phyloP scores from a whole-genome alignment of 2,888 invertebrate genomes.

The Plebejus melissa region DNA sequence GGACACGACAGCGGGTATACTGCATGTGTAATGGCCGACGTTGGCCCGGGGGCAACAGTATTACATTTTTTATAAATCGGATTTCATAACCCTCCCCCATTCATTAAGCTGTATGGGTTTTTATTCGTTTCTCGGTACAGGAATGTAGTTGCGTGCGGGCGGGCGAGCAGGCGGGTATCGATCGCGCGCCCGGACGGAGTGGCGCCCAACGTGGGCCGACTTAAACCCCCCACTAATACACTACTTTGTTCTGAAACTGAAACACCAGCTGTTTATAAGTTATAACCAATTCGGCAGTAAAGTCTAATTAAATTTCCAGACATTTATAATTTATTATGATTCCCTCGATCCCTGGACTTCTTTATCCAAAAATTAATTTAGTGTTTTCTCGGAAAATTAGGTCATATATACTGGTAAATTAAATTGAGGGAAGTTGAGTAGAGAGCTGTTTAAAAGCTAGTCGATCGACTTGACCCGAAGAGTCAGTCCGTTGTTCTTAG shows the following conservation, averaged over 20 bases:
- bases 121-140: conserved; percentile 28
- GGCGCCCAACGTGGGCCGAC: conserved; percentile 34
- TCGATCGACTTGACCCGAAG: conserved; percentile 2
- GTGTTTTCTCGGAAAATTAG: neutral
- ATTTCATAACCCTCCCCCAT: neutral
- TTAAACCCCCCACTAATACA: conserved; percentile 6
- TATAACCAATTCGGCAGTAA: neutral
- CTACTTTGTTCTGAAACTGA: conserved; percentile 1
- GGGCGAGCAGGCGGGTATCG: conserved; percentile 15
- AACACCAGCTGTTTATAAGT: conserved; percentile 7
- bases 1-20: neutral
- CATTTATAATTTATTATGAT: neutral
- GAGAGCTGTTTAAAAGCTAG: neutral
- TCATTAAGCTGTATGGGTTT: neutral
- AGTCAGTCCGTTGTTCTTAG: neutral
- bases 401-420: neutral
- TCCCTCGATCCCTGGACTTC: neutral
- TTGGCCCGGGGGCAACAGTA: neutral
- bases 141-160: conserved; percentile 31
- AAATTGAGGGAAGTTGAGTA: neutral
- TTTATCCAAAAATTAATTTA: neutral
- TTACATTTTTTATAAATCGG: neutral
- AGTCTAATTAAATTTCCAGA: neutral
- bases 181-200: conserved; percentile 27
- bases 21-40: neutral